Conservation (phyloP, 2,888 invertebrate species). For the Athalia cordata region DNA sequence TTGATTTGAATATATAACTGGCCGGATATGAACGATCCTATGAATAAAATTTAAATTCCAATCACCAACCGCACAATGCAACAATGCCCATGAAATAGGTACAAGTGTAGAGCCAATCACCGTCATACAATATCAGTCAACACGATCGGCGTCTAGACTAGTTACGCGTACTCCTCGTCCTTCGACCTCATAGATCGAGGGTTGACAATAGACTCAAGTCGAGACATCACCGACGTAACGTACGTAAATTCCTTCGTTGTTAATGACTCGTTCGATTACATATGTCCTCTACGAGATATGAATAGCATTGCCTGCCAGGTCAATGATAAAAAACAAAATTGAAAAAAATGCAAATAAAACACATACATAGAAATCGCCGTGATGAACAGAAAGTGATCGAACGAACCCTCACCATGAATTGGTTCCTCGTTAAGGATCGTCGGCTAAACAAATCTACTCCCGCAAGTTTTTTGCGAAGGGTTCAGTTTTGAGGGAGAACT, state of each 20-base stretch:
- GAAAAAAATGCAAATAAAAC: background rate
- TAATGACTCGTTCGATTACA: background rate
- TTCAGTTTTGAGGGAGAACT: background rate
- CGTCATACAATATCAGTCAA: conserved; percentile 30
- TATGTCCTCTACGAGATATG: background rate
- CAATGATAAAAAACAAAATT: background rate
- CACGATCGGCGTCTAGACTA: background rate
- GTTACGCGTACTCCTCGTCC: background rate
- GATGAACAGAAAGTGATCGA: background rate
- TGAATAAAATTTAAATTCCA: conserved; percentile 73
- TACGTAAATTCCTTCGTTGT: no score
- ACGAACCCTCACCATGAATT: background rate
- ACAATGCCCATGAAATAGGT: conserved; percentile 56
- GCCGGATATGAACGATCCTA: conserved; percentile 72
- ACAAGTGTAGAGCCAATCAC: conserved; percentile 31
- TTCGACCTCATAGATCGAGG: background rate
- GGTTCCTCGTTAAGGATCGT: conserved; percentile 30
- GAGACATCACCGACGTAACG: conserved; percentile 13
- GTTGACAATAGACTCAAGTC: conserved; percentile 1
- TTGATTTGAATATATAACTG: conserved; percentile 71
- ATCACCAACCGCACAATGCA: conserved; percentile 68
- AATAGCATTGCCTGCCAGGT: background rate
- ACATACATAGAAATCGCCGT: background rate
- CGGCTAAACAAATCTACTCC: conserved; percentile 23
- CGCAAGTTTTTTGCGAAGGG: conserved; percentile 5